Conservation (phyloP, 2,113 vertebrate species). For the Crypturellus undulatus region DNA sequence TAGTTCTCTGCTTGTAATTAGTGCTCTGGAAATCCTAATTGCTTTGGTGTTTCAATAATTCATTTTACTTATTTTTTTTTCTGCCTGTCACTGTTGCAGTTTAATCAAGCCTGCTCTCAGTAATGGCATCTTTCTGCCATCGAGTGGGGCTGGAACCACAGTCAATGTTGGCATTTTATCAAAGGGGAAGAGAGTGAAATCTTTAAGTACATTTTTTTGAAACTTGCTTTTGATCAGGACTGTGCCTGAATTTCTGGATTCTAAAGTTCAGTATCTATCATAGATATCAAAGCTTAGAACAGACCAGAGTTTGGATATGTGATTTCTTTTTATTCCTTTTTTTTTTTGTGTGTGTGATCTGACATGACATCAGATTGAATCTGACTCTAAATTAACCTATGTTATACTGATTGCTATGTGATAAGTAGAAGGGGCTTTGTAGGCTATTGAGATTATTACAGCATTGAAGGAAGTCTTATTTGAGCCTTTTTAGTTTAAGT, state of each 20-base stretch:
- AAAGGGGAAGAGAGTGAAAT: neutral
- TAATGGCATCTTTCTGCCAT: slow-evolving; percentile 57
- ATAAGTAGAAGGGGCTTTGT: neutral
- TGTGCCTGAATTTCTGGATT: neutral
- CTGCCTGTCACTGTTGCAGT: slow-evolving; percentile 37
- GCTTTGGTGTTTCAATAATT: slow-evolving; percentile 60
- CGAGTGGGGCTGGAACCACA: slow-evolving; percentile 52
- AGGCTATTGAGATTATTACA: neutral
- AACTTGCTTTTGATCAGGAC: neutral
- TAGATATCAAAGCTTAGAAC: neutral
- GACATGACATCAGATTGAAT: neutral
- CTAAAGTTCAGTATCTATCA: neutral
- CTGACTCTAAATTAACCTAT: slow-evolving; percentile 9
- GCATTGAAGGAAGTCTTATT: neutral
- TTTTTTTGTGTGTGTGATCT: neutral
- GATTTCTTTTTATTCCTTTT: neutral
- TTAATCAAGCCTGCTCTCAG: slow-evolving; percentile 33
- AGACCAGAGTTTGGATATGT: neutral
- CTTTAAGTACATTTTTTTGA: neutral
- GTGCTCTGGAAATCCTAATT: slow-evolving; percentile 47
- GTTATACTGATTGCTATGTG: neutral
- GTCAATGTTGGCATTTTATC: slow-evolving; percentile 38
- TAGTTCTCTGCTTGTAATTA: slow-evolving; percentile 36
- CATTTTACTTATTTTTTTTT: slow-evolving; percentile 17
- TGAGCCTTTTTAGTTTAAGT: neutral